Conservation (phyloP, 1,140 invertebrate species). For the Globodera ellingtonae region DNA sequence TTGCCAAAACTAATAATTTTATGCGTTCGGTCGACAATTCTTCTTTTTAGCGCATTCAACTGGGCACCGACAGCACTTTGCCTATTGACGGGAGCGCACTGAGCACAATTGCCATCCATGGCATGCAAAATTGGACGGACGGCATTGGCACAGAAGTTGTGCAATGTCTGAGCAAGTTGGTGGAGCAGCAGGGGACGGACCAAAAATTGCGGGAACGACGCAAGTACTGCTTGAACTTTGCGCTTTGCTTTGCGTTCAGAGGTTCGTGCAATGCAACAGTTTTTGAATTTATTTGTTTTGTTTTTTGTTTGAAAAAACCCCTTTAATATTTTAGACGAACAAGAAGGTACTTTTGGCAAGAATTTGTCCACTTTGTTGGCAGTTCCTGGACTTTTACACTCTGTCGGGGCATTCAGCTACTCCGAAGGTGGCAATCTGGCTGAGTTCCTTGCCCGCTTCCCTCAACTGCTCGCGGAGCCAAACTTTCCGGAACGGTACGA, state of each 20-base stretch:
- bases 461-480: not conserved
- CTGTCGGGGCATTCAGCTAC: conserved; percentile 3
- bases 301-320: not conserved
- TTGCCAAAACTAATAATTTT: too few species aligned
- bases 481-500: conserved; percentile 12
- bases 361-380: not conserved
- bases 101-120: not conserved
- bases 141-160: not conserved
- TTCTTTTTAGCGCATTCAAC: not conserved
- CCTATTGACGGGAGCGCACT: not conserved
- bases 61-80: not conserved
- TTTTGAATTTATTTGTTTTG: not conserved
- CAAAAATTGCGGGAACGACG: not conserved
- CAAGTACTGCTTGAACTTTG: not conserved
- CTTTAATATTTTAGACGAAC: not conserved
- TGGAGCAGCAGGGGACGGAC: not conserved
- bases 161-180: not conserved
- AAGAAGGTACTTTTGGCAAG: conserved; percentile 7
- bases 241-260: not conserved
- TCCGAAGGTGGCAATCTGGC: conserved; percentile 5
- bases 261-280: not conserved
- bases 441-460: not conserved
- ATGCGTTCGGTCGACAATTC: too few species aligned
- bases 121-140: not conserved
- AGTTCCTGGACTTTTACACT: not conserved